These are phyloP conservation scores for Rhynchomys soricoides DNA, from an alignment of 2,113 vertebrate species.

Conservation along the genomic window DNA sequence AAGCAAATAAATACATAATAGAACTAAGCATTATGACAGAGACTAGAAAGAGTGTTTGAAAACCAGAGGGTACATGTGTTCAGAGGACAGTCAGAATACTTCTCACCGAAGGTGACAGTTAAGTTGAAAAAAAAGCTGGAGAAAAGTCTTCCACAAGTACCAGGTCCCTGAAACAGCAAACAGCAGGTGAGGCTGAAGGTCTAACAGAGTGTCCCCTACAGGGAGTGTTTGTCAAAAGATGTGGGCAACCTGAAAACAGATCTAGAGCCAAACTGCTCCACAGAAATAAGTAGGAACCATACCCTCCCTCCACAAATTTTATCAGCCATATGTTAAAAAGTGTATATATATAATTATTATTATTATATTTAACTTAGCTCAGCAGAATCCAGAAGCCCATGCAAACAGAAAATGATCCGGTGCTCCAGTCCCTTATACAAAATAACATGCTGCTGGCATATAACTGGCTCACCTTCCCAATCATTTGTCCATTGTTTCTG, in stretches of 20 bases:
- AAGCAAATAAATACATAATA: not conserved
- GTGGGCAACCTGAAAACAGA: not conserved
- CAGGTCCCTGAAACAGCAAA: not conserved
- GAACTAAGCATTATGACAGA: not conserved
- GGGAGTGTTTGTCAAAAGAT: fast-evolving
- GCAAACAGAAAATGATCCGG: not conserved
- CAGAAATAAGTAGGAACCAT: not conserved
- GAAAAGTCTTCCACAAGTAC: not conserved
- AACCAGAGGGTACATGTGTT: not conserved
- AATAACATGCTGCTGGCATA: not conserved
- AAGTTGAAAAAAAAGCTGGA: not conserved
- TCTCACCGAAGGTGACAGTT: not conserved
- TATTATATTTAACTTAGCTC: not conserved
- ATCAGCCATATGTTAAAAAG: not conserved
- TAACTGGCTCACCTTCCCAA: too few relatives aligned
- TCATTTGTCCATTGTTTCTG: not conserved
- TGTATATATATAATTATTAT: too few relatives aligned
- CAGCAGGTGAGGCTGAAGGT: not conserved
- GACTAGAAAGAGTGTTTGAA: not conserved
- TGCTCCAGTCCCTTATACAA: not conserved
- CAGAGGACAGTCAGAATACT: not conserved
- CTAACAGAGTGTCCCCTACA: not conserved
- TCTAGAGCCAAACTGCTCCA: fast-evolving
- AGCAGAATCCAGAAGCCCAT: not conserved
- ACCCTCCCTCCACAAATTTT: too few relatives aligned